Conservation (phyloP, 2,797 vertebrate genomes). For the Galaxias olidus region DNA sequence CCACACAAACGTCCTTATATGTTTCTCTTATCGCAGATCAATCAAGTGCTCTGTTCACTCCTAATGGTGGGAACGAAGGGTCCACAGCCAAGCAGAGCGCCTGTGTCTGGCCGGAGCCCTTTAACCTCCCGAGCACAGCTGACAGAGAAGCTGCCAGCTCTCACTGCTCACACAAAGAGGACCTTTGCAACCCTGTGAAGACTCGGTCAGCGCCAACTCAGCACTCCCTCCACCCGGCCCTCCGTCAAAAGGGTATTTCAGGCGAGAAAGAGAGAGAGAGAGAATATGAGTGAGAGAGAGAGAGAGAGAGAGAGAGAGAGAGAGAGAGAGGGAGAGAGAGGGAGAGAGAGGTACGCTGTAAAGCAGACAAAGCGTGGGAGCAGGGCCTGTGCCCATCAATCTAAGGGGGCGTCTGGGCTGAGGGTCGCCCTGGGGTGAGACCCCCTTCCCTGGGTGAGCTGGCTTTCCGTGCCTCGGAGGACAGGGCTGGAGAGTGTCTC, state of each 20-base stretch:
- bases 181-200: constrained; percentile 55
- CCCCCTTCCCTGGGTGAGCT: constrained; percentile 27
- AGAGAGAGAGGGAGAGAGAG: not conserved
- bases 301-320: too few species aligned
- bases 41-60: constrained; percentile 17
- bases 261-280: constrained; percentile 35
- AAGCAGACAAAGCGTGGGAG: constrained; percentile 59
- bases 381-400: constrained; percentile 59
- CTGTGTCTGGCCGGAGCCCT: constrained; percentile 43
- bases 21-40: not conserved
- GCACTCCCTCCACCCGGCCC: constrained; percentile 24
- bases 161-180: constrained; percentile 58
- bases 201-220: constrained; percentile 58
- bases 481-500: constrained; percentile 47
- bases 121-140: constrained; percentile 58
- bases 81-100: constrained; percentile 23
- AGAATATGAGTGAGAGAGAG: not conserved
- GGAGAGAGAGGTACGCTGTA: constrained; percentile 44
- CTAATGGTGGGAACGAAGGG: constrained; percentile 35
- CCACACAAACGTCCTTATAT: too few species aligned
- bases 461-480: constrained; percentile 12
- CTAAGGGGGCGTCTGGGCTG: constrained; percentile 56
- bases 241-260: constrained; percentile 47
- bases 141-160: constrained; percentile 53
- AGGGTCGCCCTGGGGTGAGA: constrained; percentile 67